Evolutionary conservation across 1,140 invertebrate species (phyloP), one percentile per base, ranked within the genome.

Genomic region (Aphaenogaster floridana): DNA sequence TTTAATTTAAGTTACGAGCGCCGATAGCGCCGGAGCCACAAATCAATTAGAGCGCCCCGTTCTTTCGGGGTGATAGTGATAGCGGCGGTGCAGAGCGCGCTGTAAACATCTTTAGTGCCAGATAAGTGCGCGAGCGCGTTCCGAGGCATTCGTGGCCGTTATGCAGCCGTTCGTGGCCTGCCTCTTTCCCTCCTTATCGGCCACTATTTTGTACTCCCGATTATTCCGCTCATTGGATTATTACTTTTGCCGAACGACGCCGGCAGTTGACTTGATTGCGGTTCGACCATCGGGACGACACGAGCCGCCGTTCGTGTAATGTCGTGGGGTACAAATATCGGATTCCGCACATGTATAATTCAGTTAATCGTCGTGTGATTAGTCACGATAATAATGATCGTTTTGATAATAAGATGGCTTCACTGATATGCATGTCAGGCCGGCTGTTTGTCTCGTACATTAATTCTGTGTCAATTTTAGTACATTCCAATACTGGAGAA

Each of bases 91-190:
- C 91, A 87, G 90, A 87, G 88, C 88, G 87, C 84, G 92, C 92
- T 94, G 94, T 94, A 94, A 94, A 94, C 94, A 94, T 94, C 94
- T 94, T 94, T 94, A 94, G 92, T 94, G 94, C 92, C 90, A 93
- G 94, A 94, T 94, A 94, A 93, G 84, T 93, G 79, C 76, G 77
- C 74, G 77, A 84, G 77, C 42, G 61, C 72, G 86, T 61, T 88
- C 50, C 63, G 45, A 52, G 63, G 54, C 52, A 78, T 42, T 69
- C 48, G 78, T 28, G 21, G 57, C 36, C 48, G 64, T 61, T 87
- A 63, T 59, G 28, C 59, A 50, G 45, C 42, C 50, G 81, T 89
- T 59, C 85, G 71, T 66, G 85, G 78, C 50, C 72, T 21, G 13
- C 57, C 39, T 50, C 50, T 59, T 52, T 42, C 52, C 7, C 13